Evolutionary conservation across 2,888 invertebrate species (phyloP).

Genomic region (Pocota personata): DNA sequence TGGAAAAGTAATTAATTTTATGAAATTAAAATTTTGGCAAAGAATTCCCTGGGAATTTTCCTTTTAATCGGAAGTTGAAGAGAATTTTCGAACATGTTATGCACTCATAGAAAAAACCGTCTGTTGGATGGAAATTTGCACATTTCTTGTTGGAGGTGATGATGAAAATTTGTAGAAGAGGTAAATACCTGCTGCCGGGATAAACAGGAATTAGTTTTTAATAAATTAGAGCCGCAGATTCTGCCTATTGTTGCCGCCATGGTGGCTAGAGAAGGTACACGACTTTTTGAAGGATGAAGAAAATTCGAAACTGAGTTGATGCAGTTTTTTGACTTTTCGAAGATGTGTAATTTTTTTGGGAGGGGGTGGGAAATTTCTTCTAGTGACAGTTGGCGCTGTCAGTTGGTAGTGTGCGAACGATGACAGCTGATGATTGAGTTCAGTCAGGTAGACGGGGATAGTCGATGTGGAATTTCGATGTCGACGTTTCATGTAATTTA

Average conservation of each 20-base stretch:
- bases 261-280: conserved; percentile 84
- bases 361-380: conserved; percentile 31
- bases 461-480: background rate
- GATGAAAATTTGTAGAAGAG: conserved; percentile 15
- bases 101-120: conserved; percentile 38
- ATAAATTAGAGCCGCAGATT: conserved; percentile 92
- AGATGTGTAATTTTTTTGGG: conserved; percentile 25
- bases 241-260: conserved; percentile 95
- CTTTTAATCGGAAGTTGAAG: background rate
- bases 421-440: background rate
- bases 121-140: conserved; percentile 17
- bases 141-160: conserved; percentile 8
- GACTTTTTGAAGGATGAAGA: conserved; percentile 80
- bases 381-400: conserved; percentile 34
- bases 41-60: conserved; percentile 12
- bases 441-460: background rate
- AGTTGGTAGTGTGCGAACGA: background rate
- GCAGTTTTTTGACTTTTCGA: conserved; percentile 73
- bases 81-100: conserved; percentile 69
- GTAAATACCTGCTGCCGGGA: conserved; percentile 87
- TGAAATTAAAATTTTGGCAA: conserved; percentile 19
- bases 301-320: conserved; percentile 75
- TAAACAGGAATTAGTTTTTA: conserved; percentile 88
- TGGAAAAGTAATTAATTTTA: background rate
- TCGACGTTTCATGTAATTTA: background rate